Conservation (phyloP, 1,140 invertebrate species). For the Drosophila triauraria region DNA sequence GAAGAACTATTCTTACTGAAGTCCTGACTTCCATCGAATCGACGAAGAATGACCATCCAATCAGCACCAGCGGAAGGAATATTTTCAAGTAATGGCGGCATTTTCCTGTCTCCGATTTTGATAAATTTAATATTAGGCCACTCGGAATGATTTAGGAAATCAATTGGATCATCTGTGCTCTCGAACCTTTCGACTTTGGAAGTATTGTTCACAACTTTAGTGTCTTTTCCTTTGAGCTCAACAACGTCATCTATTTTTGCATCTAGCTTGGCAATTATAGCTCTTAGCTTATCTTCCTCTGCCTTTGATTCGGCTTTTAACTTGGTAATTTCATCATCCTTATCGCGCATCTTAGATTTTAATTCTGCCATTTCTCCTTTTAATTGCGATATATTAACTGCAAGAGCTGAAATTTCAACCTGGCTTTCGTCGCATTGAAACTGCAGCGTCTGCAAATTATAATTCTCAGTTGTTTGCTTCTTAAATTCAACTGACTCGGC, state of each 20-base stretch:
- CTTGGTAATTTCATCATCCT: not conserved
- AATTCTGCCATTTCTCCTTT: not conserved
- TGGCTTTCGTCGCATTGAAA: too few species aligned
- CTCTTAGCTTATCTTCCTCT: not conserved
- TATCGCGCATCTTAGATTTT: not conserved
- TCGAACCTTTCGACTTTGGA: too few species aligned
- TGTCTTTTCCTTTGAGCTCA: not conserved
- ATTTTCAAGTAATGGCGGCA: too few species aligned
- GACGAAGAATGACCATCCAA: slow-evolving; percentile 4
- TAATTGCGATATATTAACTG: not conserved
- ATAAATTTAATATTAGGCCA: too few species aligned
- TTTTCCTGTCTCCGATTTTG: too few species aligned
- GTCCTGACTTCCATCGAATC: not conserved
- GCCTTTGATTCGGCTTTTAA: too few species aligned
- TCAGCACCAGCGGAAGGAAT: not conserved
- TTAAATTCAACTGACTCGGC: not conserved
- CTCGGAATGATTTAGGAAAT: too few species aligned
- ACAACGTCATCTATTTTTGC: not conserved
- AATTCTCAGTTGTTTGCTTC: not conserved
- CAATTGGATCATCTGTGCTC: too few species aligned
- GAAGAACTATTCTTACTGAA: not conserved
- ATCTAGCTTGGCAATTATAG: not conserved
- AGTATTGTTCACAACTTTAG: too few species aligned
- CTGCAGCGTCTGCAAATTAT: not conserved
- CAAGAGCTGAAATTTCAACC: too few species aligned